Conservation (phyloP, 1,140 invertebrate genomes). For the Calliopsis andreniformis region DNA sequence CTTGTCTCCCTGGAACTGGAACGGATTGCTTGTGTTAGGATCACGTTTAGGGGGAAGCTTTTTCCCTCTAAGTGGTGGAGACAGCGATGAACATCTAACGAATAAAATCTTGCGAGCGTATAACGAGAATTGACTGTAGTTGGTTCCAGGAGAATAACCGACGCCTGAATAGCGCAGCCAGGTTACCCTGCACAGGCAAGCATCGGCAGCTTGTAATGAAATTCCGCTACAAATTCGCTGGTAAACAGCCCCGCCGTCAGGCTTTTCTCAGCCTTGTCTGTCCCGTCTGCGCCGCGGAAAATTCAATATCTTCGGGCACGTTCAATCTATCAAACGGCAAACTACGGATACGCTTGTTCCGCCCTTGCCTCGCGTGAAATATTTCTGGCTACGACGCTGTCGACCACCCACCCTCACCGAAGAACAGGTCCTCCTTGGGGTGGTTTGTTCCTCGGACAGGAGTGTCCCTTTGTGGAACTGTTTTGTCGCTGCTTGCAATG, state of each 20-base stretch:
- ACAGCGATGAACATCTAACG: no score
- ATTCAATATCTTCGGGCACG: conserved; percentile 39
- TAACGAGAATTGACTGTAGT: no score
- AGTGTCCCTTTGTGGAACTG: background rate
- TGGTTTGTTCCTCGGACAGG: background rate
- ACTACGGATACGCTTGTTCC: conserved; percentile 7
- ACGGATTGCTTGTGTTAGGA: no score
- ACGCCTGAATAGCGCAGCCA: no score
- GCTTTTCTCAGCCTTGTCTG: conserved; percentile 14
- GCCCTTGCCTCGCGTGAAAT: conserved; percentile 13
- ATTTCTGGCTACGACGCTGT: conserved; percentile 16
- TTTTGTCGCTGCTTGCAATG: no score
- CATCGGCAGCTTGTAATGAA: background rate
- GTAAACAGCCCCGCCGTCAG: conserved; percentile 23
- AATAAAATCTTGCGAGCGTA: no score
- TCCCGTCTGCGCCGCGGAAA: background rate
- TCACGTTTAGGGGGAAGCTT: no score
- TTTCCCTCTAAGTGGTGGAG: no score
- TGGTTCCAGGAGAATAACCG: no score
- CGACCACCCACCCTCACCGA: background rate
- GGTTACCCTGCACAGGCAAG: no score
- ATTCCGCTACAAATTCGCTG: conserved; percentile 23
- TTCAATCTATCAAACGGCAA: conserved; percentile 31
- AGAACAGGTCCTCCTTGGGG: no score
- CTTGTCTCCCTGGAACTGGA: no score